Evolutionary conservation across 2,888 invertebrate genomes (phyloP).

Genomic region (Hetaerina titia): DNA sequence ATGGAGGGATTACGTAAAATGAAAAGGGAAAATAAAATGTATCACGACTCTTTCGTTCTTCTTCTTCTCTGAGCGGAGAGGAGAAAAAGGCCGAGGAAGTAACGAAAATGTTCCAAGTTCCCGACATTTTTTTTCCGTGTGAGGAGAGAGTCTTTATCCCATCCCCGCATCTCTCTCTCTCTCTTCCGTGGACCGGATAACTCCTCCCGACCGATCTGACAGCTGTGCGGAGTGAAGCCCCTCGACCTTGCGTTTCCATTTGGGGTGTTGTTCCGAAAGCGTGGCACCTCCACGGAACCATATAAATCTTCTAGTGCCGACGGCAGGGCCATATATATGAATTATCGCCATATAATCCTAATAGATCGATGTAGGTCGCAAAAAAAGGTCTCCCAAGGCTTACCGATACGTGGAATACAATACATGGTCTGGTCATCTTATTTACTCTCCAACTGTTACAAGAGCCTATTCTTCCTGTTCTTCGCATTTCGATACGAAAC

Average conservation of each 20-base stretch:
- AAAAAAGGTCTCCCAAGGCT: too few relatives aligned
- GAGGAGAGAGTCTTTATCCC: background rate
- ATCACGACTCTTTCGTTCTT: background rate
- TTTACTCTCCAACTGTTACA: too few relatives aligned
- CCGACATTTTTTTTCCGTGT: background rate
- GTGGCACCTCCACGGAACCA: background rate
- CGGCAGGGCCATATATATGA: too few relatives aligned
- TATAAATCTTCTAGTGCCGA: background rate
- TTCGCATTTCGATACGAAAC: too few relatives aligned
- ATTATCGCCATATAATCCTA: too few relatives aligned
- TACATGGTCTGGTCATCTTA: too few relatives aligned
- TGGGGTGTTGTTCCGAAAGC: background rate
- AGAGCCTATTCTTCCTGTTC: too few relatives aligned
- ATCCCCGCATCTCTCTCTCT: background rate
- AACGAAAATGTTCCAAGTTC: background rate
- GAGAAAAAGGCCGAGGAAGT: background rate
- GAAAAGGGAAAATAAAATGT: conserved; percentile 13
- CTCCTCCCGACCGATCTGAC: conserved; percentile 17
- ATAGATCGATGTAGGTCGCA: too few relatives aligned
- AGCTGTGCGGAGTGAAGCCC: background rate
- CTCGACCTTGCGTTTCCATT: background rate
- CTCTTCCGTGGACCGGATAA: background rate
- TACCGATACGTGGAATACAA: too few relatives aligned
- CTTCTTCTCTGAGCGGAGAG: background rate
- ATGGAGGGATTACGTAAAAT: background rate